A percentile compares a stretch with the other conserved stretches of the same genome.
phyloP scores from a whole-genome alignment of 92 coral and sea anemone genomes.

The Siderastrea radians region DNA sequence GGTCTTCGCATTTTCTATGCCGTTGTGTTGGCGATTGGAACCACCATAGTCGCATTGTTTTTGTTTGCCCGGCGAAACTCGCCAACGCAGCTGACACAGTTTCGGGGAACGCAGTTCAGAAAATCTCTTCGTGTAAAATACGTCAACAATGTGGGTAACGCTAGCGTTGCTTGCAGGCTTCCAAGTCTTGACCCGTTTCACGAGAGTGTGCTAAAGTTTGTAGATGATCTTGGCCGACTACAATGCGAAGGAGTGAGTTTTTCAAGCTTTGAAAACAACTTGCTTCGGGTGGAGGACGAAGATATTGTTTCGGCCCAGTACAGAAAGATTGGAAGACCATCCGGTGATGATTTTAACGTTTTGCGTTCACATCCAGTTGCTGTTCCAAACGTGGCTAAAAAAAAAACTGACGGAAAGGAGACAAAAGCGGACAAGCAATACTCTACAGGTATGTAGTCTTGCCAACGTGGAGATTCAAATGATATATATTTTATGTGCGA shows the following conservation, averaged over 20 bases:
- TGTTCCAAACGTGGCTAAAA: not conserved
- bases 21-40: not conserved
- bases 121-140: conserved; percentile 13
- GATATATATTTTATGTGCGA: not conserved
- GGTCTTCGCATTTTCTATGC: not conserved
- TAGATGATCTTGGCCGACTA: conserved; percentile 23
- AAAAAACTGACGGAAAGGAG: not conserved
- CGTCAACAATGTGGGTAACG: conserved; percentile 5
- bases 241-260: conserved; percentile 23
- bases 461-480: not conserved
- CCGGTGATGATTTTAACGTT: conserved; percentile 13
- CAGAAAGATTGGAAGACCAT: conserved; percentile 19
- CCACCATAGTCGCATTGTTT: not conserved
- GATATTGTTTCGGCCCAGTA: conserved; percentile 31
- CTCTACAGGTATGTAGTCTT: not conserved
- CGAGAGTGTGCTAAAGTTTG: conserved; percentile 9
- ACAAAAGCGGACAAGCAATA: not conserved
- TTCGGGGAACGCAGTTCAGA: not conserved
- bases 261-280: conserved; percentile 27
- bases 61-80: not conserved
- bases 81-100: no score
- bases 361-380: conserved; percentile 7
- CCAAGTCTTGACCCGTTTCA: conserved; percentile 36
- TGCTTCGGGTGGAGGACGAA: conserved; percentile 32
- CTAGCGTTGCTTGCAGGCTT: conserved; percentile 20